A percentile compares a stretch with the other conserved stretches of the same genome.
These are phyloP conservation scores for Platorchestia sp. DNA, from an alignment of 1,140 invertebrate species.

Conservation along the genomic window DNA sequence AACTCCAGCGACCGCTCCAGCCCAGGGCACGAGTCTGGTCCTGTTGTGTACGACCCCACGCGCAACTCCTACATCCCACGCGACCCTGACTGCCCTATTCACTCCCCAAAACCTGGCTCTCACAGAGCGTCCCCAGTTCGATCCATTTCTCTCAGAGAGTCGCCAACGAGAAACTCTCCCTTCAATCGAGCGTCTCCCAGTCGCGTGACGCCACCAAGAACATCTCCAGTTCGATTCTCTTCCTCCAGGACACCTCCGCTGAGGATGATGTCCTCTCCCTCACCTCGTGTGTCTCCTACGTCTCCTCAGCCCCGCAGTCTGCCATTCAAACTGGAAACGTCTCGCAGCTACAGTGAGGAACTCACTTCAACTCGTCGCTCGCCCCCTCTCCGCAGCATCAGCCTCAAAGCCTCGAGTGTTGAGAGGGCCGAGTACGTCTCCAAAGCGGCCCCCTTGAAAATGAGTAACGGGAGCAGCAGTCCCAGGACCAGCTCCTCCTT, in stretches of 20 bases:
- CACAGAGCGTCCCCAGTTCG: slow-evolving; percentile 2
- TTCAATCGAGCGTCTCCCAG: slow-evolving; percentile 26
- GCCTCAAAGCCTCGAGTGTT: neutral
- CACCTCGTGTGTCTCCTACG: slow-evolving; percentile 11
- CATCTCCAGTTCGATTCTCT: slow-evolving; percentile 18
- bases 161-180: neutral
- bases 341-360: neutral
- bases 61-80: slow-evolving; percentile 18
- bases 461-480: neutral
- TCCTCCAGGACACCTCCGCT: slow-evolving; percentile 3
- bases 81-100: slow-evolving; percentile 29
- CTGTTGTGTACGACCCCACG: slow-evolving; percentile 1
- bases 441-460: neutral
- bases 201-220: slow-evolving; percentile 1
- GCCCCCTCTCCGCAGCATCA: neutral
- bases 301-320: slow-evolving; percentile 44
- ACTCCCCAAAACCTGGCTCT: slow-evolving; percentile 8
- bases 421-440: neutral
- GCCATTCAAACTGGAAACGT: slow-evolving; percentile 13
- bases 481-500: neutral
- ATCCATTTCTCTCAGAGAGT: slow-evolving; percentile 36
- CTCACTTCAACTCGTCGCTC: neutral
- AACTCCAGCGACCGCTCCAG: slow-evolving; percentile 30
- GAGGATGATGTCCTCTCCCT: slow-evolving; percentile 26
- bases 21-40: slow-evolving; percentile 41